These are phyloP conservation scores for Uloborus plumipes DNA, from an alignment of 2,888 invertebrate species.

Conservation along the genomic window DNA sequence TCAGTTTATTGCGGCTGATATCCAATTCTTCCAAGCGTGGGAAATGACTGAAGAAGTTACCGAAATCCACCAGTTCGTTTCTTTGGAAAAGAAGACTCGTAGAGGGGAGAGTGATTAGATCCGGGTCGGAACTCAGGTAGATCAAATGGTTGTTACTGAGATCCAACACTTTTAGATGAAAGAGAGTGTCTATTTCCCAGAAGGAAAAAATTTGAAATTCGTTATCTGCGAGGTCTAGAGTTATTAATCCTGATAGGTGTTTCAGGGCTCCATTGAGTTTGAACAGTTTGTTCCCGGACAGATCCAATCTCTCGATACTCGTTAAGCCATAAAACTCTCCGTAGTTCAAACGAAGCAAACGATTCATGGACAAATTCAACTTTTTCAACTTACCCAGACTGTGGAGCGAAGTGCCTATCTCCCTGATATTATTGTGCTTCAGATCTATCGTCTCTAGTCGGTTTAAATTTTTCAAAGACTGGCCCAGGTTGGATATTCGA, in stretches of 20 bases:
- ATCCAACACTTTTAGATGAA: conserved; percentile 37
- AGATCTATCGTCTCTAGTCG: conserved; percentile 38
- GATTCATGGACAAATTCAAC: conserved; percentile 50
- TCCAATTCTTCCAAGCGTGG: conserved; percentile 37
- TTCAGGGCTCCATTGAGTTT: conserved; percentile 29
- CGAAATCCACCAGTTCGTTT: conserved; percentile 29
- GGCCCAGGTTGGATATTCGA: conserved; percentile 22
- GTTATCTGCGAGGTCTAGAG: conserved; percentile 43
- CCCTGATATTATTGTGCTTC: conserved; percentile 39
- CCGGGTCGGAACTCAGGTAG: background rate
- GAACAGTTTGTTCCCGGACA: conserved; percentile 41
- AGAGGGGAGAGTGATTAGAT: conserved; percentile 4
- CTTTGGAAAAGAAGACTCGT: conserved; percentile 30
- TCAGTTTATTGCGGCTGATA: conserved; percentile 37
- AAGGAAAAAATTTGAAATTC: conserved; percentile 31
- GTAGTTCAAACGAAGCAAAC: conserved; percentile 8
- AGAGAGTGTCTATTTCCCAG: conserved; percentile 24
- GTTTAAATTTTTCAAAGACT: conserved; percentile 25
- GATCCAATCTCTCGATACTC: conserved; percentile 32
- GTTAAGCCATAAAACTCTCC: conserved; percentile 33
- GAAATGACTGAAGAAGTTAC: conserved; percentile 37
- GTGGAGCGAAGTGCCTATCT: conserved; percentile 41
- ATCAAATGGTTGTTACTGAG: conserved; percentile 35
- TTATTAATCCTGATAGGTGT: conserved; percentile 13
- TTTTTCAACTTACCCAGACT: conserved; percentile 24